Percentiles rank a stretch among this genome's conserved stretches.
Conservation (phyloP, 1,140 invertebrate genomes). For the Mactra quadrangularis region DNA sequence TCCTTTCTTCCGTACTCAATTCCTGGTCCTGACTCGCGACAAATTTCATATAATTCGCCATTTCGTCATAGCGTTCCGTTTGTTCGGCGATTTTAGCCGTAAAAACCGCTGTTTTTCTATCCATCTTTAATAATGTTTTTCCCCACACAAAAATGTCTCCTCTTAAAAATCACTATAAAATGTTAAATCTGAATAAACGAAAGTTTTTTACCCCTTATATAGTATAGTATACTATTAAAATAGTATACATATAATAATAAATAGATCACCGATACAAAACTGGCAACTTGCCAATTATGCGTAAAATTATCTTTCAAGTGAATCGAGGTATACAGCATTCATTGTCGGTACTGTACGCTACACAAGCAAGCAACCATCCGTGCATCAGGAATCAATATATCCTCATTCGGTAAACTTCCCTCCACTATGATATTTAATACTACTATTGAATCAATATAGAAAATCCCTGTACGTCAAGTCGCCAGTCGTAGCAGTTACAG, state of each 20-base stretch:
- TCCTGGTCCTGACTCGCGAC: slow-evolving; percentile 64
- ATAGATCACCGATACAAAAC: neutral
- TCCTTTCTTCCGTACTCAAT: slow-evolving; percentile 89
- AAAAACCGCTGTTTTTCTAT: neutral
- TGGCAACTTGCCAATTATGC: slow-evolving; percentile 50
- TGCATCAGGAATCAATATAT: too few relatives aligned
- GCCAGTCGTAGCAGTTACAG: too few relatives aligned
- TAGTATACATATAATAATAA: neutral
- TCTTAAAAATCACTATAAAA: neutral
- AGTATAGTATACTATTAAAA: neutral
- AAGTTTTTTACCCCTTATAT: slow-evolving; percentile 9
- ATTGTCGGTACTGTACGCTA: too few relatives aligned
- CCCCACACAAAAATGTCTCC: neutral
- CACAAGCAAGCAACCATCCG: too few relatives aligned
- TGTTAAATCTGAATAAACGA: slow-evolving; percentile 8
- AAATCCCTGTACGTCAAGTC: too few relatives aligned
- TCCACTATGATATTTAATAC: too few relatives aligned
- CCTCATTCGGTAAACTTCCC: too few relatives aligned
- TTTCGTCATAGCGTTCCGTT: slow-evolving; percentile 78
- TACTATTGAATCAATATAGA: too few relatives aligned
- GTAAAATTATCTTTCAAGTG: too few relatives aligned
- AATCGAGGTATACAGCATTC: too few relatives aligned
- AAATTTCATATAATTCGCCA: slow-evolving; percentile 74
- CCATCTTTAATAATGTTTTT: slow-evolving; percentile 12
- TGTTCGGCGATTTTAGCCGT: slow-evolving; percentile 75